Evolutionary conservation across 2,113 vertebrate genomes (phyloP).

Genomic region (Pseudorhombus dupliciocellatus): DNA sequence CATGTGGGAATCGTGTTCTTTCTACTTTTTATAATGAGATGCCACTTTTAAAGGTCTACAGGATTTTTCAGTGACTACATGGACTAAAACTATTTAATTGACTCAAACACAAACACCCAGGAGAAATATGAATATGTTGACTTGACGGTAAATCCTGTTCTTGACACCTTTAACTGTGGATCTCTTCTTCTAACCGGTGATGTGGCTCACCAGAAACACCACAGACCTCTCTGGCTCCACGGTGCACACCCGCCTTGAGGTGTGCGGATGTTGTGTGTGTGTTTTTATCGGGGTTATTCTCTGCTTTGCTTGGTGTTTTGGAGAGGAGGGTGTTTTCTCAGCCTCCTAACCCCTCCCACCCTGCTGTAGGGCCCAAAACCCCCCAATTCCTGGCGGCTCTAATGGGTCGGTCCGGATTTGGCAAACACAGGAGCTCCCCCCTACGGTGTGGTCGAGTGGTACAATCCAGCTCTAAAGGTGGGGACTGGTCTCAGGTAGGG

Average conservation of each 20-base stretch:
- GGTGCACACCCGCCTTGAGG: constrained; percentile 55
- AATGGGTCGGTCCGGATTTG: constrained; percentile 79
- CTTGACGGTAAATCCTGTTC: constrained; percentile 45
- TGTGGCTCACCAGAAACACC: constrained; percentile 32
- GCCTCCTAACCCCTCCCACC: constrained; percentile 68
- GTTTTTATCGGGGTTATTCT: constrained; percentile 41
- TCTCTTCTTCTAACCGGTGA: constrained; percentile 43
- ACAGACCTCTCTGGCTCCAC: constrained; percentile 15
- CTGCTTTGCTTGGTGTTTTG: constrained; percentile 53
- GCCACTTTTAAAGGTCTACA: constrained; percentile 49
- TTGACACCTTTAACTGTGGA: constrained; percentile 52
- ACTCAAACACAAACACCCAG: background rate
- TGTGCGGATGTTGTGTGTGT: constrained; percentile 17
- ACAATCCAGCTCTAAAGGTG: constrained; percentile 80
- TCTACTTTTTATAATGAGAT: constrained; percentile 34
- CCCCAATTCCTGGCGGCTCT: constrained; percentile 80
- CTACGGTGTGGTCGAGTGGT: constrained; percentile 74
- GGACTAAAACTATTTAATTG: background rate
- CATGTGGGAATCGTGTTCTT: constrained; percentile 41
- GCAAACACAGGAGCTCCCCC: constrained; percentile 78
- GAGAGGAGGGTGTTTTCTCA: constrained; percentile 61
- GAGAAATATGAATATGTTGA: background rate
- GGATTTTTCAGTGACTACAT: constrained; percentile 48
- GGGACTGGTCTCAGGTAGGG: constrained; percentile 80
- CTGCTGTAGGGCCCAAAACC: constrained; percentile 75